phyloP scores from a whole-genome alignment of 2,888 invertebrate genomes.

The Lasioglossum marginatum region DNA sequence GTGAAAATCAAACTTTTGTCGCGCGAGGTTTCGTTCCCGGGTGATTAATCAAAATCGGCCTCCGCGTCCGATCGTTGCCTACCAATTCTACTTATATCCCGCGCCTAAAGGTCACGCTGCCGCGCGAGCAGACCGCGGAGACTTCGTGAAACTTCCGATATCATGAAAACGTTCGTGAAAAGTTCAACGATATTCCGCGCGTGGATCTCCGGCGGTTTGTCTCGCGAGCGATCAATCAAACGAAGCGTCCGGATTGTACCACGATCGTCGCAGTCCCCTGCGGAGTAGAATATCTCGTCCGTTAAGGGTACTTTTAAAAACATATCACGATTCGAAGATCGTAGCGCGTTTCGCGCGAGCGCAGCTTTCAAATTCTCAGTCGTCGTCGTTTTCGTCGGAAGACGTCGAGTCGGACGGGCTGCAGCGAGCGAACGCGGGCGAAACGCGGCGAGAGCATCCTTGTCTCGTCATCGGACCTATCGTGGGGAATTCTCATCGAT shows the following conservation, averaged over 20 bases:
- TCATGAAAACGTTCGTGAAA: neutral
- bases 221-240: neutral
- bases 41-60: conserved; percentile 2
- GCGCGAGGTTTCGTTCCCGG: neutral
- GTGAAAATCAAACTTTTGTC: neutral
- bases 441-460: neutral
- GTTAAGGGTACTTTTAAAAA: conserved; percentile 42
- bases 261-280: neutral
- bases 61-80: neutral
- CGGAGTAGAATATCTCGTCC: conserved; percentile 10
- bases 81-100: neutral
- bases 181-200: neutral
- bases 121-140: neutral
- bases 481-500: neutral
- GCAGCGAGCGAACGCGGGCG: neutral
- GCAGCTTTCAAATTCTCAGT: neutral
- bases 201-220: neutral
- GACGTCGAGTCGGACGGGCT: neutral
- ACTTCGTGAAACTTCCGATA: neutral
- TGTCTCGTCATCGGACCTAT: neutral
- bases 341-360: conserved; percentile 25
- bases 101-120: neutral
- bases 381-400: neutral
- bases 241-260: neutral
- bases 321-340: conserved; percentile 49